Evolutionary conservation across 2,113 vertebrate species (phyloP), one percentile per base, ranked within the genome.

Genomic region (Dissostichus mawsoni): DNA sequence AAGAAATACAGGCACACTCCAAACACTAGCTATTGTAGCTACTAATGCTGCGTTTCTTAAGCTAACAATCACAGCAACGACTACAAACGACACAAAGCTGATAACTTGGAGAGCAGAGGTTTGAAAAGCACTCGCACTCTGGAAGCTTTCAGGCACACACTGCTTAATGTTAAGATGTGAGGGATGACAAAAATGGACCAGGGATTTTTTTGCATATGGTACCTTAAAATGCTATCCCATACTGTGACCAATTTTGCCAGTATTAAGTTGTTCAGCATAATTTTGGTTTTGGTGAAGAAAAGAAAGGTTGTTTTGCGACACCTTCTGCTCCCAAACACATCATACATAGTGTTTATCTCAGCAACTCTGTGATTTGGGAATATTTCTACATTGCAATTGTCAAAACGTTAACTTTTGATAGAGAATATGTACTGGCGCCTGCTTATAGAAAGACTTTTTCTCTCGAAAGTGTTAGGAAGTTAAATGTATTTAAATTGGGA

Each of bases 101-200:
- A 48, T 4, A 57, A 69, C 13, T 25, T 11, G 58, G 51, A 80
- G 69, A 73, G 69, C 65, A 67, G 68, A 78, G 23, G 73, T 64
- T 61, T 68, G 51, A 72, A 69, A 74, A 78, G 53, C 70, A 66
- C 59, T n/a, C 25, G 74, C 70, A 64, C 76, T 83, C 33, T 23
- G 71, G 63, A 83, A 71, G 78, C 83, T 82, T 79, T 75, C 69
- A 87, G 83, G 88, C 81, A 86, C 85, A 69, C 70, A 41, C 51
- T 25, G 79, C 79, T 85, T 41, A 51, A 68, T 50, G 20, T 52
- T 57, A 12, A 66, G 50, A 59, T 45, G 48, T 11, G 45, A 56
- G 69, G 8, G 23, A 53, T 50, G 56, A 71, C 20, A 59, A 67
- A 56, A 8, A 25, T 45, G 51, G 23, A 79, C 58, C 29, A 44